Evolutionary conservation across 2,797 vertebrate species (phyloP).

Genomic region (Anas bernieri): DNA sequence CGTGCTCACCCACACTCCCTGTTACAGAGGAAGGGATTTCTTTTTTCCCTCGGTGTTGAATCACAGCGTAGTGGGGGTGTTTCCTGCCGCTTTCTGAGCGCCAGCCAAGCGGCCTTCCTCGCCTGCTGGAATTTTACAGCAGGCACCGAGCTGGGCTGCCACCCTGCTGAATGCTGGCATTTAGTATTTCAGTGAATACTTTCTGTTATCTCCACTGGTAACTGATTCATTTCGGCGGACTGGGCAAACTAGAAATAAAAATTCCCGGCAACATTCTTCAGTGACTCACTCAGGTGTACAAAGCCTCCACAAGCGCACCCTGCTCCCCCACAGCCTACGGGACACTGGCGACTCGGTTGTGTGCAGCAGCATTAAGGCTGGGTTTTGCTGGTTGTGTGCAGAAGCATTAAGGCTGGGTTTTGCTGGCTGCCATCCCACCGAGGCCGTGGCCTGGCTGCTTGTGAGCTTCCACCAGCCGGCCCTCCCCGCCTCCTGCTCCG

Average conservation of each 20-base stretch:
- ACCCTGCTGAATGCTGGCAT: slow-evolving; percentile 17
- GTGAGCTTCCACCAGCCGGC: not conserved
- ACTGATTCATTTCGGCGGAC: not conserved
- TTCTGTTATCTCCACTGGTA: not conserved
- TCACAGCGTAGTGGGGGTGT: slow-evolving; percentile 26
- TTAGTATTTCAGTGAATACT: slow-evolving; percentile 24
- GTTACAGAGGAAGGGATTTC: not conserved
- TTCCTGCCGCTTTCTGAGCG: slow-evolving; percentile 16
- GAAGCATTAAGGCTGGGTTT: not conserved
- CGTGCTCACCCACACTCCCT: not conserved
- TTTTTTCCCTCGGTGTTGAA: not conserved
- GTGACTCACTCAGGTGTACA: slow-evolving; percentile 16
- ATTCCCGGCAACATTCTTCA: not conserved
- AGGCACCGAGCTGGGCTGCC: slow-evolving; percentile 7
- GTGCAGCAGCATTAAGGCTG: not conserved
- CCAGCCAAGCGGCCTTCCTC: slow-evolving; percentile 29
- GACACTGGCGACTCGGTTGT: not conserved
- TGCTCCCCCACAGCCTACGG: not conserved
- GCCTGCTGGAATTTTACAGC: slow-evolving; percentile 54
- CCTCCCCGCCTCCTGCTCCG: not conserved
- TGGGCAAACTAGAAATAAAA: not conserved
- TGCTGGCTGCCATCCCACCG: not conserved
- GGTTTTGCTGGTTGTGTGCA: not conserved
- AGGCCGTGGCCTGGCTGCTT: fast-evolving
- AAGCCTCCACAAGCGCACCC: not conserved